Percentiles rank a stretch among this genome's conserved stretches.
Conservation (phyloP, 1,140 invertebrate species). For the Meloidogyne floridensis region DNA sequence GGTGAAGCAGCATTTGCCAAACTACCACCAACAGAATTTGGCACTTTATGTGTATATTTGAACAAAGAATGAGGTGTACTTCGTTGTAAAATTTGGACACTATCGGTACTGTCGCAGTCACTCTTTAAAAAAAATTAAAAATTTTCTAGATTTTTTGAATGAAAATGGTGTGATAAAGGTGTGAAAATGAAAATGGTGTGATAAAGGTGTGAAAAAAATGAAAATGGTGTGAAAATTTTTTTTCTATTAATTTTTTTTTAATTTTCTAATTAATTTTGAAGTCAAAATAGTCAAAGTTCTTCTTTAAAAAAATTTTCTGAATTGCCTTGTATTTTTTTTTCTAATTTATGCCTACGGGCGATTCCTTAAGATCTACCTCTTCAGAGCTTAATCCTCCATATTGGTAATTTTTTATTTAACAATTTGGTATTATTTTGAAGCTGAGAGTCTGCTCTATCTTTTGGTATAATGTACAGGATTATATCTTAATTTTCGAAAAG, state of each 20-base stretch:
- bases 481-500: not conserved
- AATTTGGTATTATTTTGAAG: not conserved
- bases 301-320: too few species aligned
- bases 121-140: slow-evolving; percentile 43
- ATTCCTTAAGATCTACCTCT: not conserved
- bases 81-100: slow-evolving; percentile 48
- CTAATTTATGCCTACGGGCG: slow-evolving; percentile 46
- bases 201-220: too few species aligned
- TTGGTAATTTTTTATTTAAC: not conserved
- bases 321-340: not conserved
- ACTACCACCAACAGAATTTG: slow-evolving; percentile 29
- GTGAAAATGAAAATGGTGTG: too few species aligned
- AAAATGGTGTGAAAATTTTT: too few species aligned
- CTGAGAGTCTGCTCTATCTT: not conserved
- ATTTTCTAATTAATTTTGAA: not conserved
- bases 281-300: too few species aligned
- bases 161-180: too few species aligned
- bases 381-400: slow-evolving; percentile 74
- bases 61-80: slow-evolving; percentile 38
- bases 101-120: slow-evolving; percentile 44
- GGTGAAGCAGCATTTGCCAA: slow-evolving; percentile 38
- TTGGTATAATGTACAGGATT: not conserved
- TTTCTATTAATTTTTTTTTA: not conserved
- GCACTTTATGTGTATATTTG: slow-evolving; percentile 43
- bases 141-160: too few species aligned